A percentile compares a stretch with the other conserved stretches of the same genome.
Evolutionary conservation across 2,113 vertebrate species (phyloP).

Genomic region (mouse (Mus musculus)): DNA sequence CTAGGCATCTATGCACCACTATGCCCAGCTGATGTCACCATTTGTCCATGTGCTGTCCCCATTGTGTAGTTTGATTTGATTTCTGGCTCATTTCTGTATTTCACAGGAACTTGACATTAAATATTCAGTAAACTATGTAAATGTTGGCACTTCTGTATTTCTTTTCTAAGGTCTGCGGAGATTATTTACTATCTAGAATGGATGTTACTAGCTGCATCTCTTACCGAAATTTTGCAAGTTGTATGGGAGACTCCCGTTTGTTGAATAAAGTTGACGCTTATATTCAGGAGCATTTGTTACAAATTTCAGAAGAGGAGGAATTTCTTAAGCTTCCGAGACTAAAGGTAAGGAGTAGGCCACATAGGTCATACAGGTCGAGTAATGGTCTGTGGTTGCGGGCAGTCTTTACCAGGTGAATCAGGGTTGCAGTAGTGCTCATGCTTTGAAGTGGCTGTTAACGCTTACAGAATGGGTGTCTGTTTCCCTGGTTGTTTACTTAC

Average conservation of each 20-base stretch:
- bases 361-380: neutral
- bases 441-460: neutral
- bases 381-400: neutral
- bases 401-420: slow-evolving; percentile 26
- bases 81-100: slow-evolving; percentile 40
- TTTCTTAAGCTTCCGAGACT: slow-evolving; percentile 98
- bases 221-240: slow-evolving; percentile 96
- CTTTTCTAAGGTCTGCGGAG: slow-evolving; percentile 94
- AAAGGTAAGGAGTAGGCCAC: slow-evolving; percentile 89
- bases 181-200: slow-evolving; percentile 97
- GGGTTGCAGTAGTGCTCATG: neutral
- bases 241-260: slow-evolving; percentile 94
- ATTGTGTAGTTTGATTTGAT: neutral
- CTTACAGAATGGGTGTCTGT: neutral
- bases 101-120: neutral
- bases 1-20: neutral
- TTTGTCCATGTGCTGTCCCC: neutral
- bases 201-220: slow-evolving; percentile 96
- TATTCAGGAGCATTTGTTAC: slow-evolving; percentile 96
- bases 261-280: slow-evolving; percentile 95
- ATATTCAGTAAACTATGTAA: slow-evolving; percentile 39
- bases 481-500: neutral
- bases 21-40: neutral
- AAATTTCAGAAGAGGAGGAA: slow-evolving; percentile 97
- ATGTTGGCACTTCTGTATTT: slow-evolving; percentile 25